These are phyloP conservation scores for Drosophila paucipuncta DNA, from an alignment of 2,888 invertebrate species.

Conservation along the genomic window DNA sequence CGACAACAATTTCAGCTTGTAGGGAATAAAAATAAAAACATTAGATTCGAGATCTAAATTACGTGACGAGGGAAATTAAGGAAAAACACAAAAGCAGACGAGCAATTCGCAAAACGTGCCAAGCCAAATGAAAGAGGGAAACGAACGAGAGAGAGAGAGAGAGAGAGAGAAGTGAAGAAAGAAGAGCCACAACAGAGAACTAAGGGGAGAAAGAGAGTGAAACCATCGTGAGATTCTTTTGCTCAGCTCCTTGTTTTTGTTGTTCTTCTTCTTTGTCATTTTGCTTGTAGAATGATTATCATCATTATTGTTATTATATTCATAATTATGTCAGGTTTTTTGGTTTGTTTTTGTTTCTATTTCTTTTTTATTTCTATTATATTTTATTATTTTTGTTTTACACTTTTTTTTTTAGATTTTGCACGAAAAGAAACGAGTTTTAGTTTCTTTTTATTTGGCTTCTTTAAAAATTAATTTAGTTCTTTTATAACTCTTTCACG, in stretches of 20 bases:
- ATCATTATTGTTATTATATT: slow-evolving; percentile 29
- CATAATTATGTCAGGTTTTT: slow-evolving; percentile 46
- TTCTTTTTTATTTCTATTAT: slow-evolving; percentile 2
- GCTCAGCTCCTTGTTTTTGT: not conserved
- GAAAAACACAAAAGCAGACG: slow-evolving; percentile 10
- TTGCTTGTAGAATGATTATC: slow-evolving; percentile 29
- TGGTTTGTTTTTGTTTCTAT: slow-evolving; percentile 3
- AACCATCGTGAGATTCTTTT: slow-evolving; percentile 23
- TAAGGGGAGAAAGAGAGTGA: slow-evolving; percentile 8
- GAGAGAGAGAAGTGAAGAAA: not conserved
- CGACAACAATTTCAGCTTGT: slow-evolving; percentile 19
- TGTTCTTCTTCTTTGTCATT: not conserved
- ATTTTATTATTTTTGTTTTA: not conserved
- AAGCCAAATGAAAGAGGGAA: not conserved
- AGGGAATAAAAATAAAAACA: not conserved
- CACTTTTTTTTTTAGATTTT: no score
- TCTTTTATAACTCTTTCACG: slow-evolving; percentile 6
- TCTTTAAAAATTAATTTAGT: not conserved
- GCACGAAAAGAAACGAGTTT: slow-evolving; percentile 35
- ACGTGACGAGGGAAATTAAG: slow-evolving; percentile 28
- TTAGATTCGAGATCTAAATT: slow-evolving; percentile 54
- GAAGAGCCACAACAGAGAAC: no score
- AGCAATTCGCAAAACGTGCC: slow-evolving; percentile 23
- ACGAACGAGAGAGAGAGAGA: not conserved
- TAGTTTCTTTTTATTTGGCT: not conserved